Conservation (phyloP, 2,888 invertebrate genomes). For the Acrobasis suavella region DNA sequence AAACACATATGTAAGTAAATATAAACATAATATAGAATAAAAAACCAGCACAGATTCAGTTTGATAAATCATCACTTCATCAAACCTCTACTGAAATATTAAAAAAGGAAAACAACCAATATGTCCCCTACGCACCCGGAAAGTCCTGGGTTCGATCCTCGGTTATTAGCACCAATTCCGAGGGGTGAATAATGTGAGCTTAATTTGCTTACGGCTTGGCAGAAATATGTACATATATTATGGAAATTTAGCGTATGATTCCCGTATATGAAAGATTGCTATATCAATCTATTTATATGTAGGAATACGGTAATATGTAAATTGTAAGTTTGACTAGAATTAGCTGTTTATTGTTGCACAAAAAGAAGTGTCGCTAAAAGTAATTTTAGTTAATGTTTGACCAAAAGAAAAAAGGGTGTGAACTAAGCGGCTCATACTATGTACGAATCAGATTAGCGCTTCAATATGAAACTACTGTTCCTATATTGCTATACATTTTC, state of each 20-base stretch:
- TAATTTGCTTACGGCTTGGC: constrained; percentile 73
- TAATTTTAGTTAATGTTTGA: too few relatives aligned
- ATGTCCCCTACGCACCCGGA: constrained; percentile 48
- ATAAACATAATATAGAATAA: too few relatives aligned
- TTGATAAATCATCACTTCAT: constrained; percentile 37
- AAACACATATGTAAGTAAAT: too few relatives aligned
- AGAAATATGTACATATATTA: constrained; percentile 68
- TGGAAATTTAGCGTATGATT: constrained; percentile 30
- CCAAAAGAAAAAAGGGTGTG: too few relatives aligned
- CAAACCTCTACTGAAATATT: constrained; percentile 35
- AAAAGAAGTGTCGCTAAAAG: background rate
- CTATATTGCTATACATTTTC: too few relatives aligned
- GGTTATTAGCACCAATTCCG: constrained; percentile 78
- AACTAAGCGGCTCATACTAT: too few relatives aligned
- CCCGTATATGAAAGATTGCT: background rate
- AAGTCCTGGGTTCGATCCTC: constrained; percentile 47
- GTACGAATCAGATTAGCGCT: too few relatives aligned
- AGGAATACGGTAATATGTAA: background rate
- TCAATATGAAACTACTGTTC: too few relatives aligned
- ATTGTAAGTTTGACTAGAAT: background rate
- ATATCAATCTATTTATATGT: background rate
- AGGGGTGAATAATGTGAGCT: constrained; percentile 76
- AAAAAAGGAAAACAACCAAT: constrained; percentile 47
- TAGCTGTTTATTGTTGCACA: background rate
- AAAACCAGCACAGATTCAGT: too few relatives aligned